Base-by-base conservation (phyloP, 1,140 invertebrate genomes). In the Pteromalus puparum region DNA sequence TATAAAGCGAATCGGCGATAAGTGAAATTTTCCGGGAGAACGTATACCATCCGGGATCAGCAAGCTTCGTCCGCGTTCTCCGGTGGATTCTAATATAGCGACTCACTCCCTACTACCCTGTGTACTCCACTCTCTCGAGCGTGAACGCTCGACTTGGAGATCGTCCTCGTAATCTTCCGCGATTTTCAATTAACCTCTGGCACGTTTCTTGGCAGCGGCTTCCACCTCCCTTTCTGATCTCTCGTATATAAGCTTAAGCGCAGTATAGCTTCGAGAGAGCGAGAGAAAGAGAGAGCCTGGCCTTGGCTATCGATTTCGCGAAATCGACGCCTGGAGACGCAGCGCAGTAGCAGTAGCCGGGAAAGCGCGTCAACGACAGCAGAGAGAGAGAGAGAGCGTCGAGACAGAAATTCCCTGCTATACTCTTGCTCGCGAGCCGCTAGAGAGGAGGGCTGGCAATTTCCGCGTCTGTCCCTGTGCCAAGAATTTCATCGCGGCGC, bases 171-270 rank as follows among this genome's bases (percentile, higher is more conserved):
- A 87, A 88, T 81, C 87, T 85, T 84, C 86, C 86, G 84, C 87
- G 87, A 88, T 89, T 90, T 90, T 90, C 90, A 90, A 89, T 90
- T 90, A 90, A 89, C 87, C 86, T 76, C 13, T 24, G 67, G 38
- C n/a, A 30, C 53, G 18, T 61, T 38, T 73, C 24, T 85, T 81
- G 80, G 78, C 89, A 87, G 82, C 85, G 24, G 24, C 67, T 0
- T 18, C 67, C 26, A 30, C 15, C 13, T 73, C 42, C 82, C 74
- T 74, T 80, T 85, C 80, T 34, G n/a, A n/a, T n/a, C 30, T 82
- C 85, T 82, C 73, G 3, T 73, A 12, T 48, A 48, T 48, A 48
- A 48, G 73, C 38, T 12, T 7, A 9, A 61, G 2, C 53, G 53
- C 24, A 42, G n/a, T n/a, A n/a, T n/a, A n/a, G 13, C 34, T 42